Conservation (phyloP, 2,113 vertebrate species). For the Indri indri region DNA sequence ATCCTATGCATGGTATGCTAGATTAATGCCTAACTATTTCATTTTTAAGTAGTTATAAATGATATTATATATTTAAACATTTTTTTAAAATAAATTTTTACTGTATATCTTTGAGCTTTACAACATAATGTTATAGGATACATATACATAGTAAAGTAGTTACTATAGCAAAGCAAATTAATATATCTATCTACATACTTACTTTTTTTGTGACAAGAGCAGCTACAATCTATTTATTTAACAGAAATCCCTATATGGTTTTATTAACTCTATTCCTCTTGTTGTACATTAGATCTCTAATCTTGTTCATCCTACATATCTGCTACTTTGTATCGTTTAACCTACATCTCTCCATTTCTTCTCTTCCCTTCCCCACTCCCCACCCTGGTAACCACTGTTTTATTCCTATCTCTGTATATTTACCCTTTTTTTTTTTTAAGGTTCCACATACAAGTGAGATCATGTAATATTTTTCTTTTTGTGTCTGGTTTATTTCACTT, state of each 20-base stretch:
- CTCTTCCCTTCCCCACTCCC: no score
- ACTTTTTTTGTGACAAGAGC: background rate
- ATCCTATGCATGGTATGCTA: background rate
- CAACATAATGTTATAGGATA: background rate
- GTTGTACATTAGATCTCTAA: background rate
- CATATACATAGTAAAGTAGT: background rate
- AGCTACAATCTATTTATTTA: background rate
- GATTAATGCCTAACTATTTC: background rate
- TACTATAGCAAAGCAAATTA: background rate
- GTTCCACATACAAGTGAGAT: background rate
- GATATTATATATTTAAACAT: background rate
- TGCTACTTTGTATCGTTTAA: background rate
- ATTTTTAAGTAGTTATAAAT: background rate
- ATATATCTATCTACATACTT: background rate
- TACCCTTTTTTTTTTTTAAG: background rate
- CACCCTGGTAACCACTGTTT: background rate
- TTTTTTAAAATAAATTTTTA: background rate
- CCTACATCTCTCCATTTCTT: background rate
- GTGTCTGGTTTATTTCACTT: background rate
- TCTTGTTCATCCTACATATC: background rate
- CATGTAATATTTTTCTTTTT: background rate
- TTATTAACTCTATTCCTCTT: background rate
- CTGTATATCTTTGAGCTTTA: background rate
- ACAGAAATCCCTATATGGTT: background rate
- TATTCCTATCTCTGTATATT: background rate